Evolutionary conservation across 2,797 vertebrate species (phyloP).

Genomic region (Ciconia nigra): DNA sequence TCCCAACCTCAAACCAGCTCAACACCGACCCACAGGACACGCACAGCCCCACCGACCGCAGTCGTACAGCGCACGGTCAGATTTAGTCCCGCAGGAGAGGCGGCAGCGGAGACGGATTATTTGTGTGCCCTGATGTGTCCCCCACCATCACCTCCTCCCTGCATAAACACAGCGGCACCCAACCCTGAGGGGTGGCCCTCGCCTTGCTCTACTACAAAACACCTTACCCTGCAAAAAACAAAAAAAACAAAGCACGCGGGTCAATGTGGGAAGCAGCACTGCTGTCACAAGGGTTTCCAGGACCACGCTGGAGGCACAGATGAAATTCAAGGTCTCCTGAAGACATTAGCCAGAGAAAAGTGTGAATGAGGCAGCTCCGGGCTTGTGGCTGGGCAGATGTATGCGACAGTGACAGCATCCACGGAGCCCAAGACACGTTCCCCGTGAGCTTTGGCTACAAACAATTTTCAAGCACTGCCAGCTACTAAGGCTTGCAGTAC

Average conservation of each 20-base stretch:
- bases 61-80: fast-evolving
- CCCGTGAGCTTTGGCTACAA: background rate
- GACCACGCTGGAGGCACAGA: fast-evolving
- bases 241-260: fast-evolving
- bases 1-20: background rate
- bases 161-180: background rate
- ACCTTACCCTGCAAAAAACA: background rate
- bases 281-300: fast-evolving
- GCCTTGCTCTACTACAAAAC: background rate
- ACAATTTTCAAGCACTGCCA: background rate
- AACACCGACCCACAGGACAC: background rate
- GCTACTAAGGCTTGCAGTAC: background rate
- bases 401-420: fast-evolving
- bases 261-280: fast-evolving
- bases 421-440: fast-evolving
- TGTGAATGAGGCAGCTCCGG: background rate
- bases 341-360: background rate
- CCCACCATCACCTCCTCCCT: background rate
- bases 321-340: background rate
- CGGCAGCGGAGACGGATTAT: background rate
- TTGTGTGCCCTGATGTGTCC: too few relatives aligned
- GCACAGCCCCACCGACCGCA: background rate
- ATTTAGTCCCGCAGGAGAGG: background rate
- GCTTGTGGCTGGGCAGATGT: background rate
- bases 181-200: background rate